Evolutionary conservation across 1,140 invertebrate genomes (phyloP), one percentile per base, ranked within the genome.

Genomic region (Polyergus mexicanus): DNA sequence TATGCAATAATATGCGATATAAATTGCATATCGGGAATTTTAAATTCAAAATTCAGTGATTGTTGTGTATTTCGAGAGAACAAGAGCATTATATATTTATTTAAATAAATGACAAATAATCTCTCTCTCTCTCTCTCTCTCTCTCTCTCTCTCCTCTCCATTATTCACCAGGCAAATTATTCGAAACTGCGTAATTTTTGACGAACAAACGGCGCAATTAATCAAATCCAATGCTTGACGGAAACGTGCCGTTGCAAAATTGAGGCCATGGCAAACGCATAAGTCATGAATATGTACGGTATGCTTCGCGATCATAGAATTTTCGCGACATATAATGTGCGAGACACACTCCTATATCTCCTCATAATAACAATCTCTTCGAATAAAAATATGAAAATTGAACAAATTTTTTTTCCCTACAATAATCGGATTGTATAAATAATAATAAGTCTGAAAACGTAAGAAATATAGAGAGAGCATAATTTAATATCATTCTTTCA

Each of bases 261-360:
- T 28, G 78, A 72, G 35, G 51, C 78, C 54, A 38, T 35, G 38
- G 51, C 25, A 44, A 72, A 81, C 78, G 78, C 78, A 60, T 83
- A 83, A 83, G 68, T 72, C 78, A 83, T 83, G 78, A 83, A 83
- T 83, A 83, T 83, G 78, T 83, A 83, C 78, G n/a, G 54, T 38
- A 60, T 54, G 66, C 16, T 22, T 25, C 10, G 47, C 44, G 35
- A 74, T 72, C 35, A 83, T 83, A 74, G 72, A 83, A 83, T 83
- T 83, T 83, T 83, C 44, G 72, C 66, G 38, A 72, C 78, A 56
- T 66, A 41, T 11, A 54, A 58, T 71, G 71, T 66, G 65, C 77
- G 66, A 81, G 65, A 32, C 38, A 58, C 68, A 32, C 66, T n/a
- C 10, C 28, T n/a, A 22, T 60, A 44, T 44, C 41, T 44, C 41